A percentile compares a stretch with the other conserved stretches of the same genome.
Evolutionary conservation across 2,888 invertebrate species (phyloP).

Genomic region (Kryphioiulus occultus): DNA sequence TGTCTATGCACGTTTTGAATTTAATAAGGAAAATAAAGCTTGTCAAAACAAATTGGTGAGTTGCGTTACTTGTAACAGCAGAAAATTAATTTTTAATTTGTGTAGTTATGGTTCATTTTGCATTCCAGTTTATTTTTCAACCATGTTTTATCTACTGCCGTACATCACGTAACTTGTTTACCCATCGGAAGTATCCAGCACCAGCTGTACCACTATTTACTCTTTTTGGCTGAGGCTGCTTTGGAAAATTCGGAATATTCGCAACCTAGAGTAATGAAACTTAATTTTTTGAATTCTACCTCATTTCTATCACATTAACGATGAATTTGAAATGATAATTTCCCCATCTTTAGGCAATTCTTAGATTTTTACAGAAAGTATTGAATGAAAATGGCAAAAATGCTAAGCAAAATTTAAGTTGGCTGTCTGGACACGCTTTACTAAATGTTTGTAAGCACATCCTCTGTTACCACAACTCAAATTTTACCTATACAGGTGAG

Average conservation of each 20-base stretch:
- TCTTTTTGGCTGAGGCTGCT: slow-evolving; percentile 24
- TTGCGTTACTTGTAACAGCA: not conserved
- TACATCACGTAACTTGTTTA: slow-evolving; percentile 3
- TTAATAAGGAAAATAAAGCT: slow-evolving; percentile 27
- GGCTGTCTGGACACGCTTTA: not conserved
- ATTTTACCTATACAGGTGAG: not conserved
- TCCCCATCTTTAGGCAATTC: not conserved
- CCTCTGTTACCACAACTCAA: not conserved
- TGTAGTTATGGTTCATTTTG: not conserved
- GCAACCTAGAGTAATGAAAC: not conserved
- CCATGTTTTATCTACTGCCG: not conserved
- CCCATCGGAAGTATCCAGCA: not conserved
- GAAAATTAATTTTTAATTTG: not conserved
- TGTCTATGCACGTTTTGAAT: slow-evolving; percentile 1
- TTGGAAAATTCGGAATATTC: slow-evolving; percentile 37
- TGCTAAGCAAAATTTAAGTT: not conserved
- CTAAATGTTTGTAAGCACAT: slow-evolving; percentile 35
- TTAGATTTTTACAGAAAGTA: not conserved
- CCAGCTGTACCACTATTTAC: slow-evolving; percentile 37
- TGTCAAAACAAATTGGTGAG: not conserved
- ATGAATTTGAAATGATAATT: not conserved
- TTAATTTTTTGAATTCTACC: not conserved
- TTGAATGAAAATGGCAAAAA: not conserved
- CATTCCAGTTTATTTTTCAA: slow-evolving; percentile 22
- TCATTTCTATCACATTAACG: not conserved